Conservation (phyloP, 2,113 vertebrate genomes). For the Seriola quinqueradiata region DNA sequence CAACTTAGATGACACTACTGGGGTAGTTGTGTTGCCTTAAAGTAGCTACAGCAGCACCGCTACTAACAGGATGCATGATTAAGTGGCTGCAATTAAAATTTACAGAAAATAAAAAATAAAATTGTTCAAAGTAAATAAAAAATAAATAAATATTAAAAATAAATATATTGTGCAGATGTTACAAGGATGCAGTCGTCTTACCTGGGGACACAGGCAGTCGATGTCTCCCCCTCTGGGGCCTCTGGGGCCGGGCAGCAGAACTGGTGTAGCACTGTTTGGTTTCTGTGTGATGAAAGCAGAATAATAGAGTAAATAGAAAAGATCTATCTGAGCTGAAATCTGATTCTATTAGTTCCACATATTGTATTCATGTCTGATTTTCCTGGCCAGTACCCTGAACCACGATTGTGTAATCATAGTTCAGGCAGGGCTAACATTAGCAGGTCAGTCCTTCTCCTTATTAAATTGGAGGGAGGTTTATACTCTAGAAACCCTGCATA, state of each 20-base stretch:
- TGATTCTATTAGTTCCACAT: too few relatives aligned
- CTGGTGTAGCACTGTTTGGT: slow-evolving; percentile 97
- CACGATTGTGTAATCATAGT: background rate
- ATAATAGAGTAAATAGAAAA: background rate
- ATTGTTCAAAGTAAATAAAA: slow-evolving; percentile 15
- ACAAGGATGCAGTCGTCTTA: slow-evolving; percentile 75
- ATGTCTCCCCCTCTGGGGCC: slow-evolving; percentile 87
- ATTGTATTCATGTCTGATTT: background rate
- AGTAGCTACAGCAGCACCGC: slow-evolving; percentile 53
- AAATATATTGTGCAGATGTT: slow-evolving; percentile 54
- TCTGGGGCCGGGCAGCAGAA: slow-evolving; percentile 99
- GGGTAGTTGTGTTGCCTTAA: slow-evolving; percentile 71
- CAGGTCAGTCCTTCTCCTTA: too few relatives aligned
- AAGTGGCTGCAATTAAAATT: slow-evolving; percentile 57
- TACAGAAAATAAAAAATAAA: slow-evolving; percentile 30
- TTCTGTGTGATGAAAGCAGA: slow-evolving; percentile 82
- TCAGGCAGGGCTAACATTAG: too few relatives aligned
- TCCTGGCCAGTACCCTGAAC: background rate
- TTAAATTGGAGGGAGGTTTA: too few relatives aligned
- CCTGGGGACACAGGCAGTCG: slow-evolving; percentile 85
- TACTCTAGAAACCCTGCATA: too few relatives aligned
- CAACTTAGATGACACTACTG: slow-evolving; percentile 70
- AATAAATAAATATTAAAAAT: background rate
- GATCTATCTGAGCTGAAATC: too few relatives aligned
- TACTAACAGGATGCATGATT: slow-evolving; percentile 68